phyloP scores from a whole-genome alignment of 2,888 invertebrate genomes.

The Agrotis exclamationis region DNA sequence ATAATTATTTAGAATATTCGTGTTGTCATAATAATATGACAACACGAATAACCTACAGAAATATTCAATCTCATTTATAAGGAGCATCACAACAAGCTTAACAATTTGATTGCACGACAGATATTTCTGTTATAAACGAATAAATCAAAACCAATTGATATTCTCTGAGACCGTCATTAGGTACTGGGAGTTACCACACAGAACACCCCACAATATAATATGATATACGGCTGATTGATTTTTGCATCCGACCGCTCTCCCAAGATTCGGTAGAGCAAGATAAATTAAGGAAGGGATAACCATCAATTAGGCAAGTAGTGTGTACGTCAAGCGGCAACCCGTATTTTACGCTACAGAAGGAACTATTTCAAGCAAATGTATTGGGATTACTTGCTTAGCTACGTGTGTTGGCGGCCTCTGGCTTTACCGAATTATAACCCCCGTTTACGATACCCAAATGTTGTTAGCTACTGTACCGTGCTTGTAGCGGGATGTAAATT shows the following conservation, averaged over 20 bases:
- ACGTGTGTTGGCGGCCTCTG: constrained; percentile 44
- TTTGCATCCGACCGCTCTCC: constrained; percentile 35
- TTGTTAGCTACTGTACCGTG: constrained; percentile 46
- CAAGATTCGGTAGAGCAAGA: constrained; percentile 51
- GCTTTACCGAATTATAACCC: constrained; percentile 53
- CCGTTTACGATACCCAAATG: constrained; percentile 50
- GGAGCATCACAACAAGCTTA: constrained; percentile 7
- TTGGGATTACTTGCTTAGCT: constrained; percentile 55
- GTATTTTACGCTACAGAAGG: constrained; percentile 51
- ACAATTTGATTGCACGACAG: background rate
- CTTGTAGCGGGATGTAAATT: constrained; percentile 33
- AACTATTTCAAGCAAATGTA: constrained; percentile 55
- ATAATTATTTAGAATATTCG: too few species aligned
- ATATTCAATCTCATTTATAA: constrained; percentile 34
- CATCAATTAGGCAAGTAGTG: constrained; percentile 57
- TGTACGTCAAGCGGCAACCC: constrained; percentile 40
- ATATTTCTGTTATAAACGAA: constrained; percentile 7
- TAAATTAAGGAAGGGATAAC: constrained; percentile 60
- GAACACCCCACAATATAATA: constrained; percentile 33
- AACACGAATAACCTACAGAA: constrained; percentile 15
- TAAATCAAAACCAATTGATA: constrained; percentile 11
- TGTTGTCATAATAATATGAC: too few species aligned
- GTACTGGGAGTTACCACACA: constrained; percentile 15
- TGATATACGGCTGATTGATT: constrained; percentile 47
- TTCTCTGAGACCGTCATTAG: background rate